Percentiles rank a stretch among this genome's conserved stretches.
Evolutionary conservation across 2,888 invertebrate genomes (phyloP).

Genomic region (Drosophila nigricruria): DNA sequence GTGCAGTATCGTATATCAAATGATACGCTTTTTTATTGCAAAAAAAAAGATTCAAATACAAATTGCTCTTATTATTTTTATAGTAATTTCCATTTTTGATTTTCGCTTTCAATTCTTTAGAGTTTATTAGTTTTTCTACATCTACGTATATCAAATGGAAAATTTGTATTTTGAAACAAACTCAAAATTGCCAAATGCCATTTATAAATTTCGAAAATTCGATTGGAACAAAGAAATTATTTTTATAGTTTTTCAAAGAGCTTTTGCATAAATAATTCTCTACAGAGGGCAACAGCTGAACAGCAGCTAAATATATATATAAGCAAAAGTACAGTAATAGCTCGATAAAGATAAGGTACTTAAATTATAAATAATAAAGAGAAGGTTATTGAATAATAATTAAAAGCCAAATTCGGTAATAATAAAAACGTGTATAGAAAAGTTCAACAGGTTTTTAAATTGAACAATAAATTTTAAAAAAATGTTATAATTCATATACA

Average conservation of each 20-base stretch:
- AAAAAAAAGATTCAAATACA: not conserved
- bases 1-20: constrained; percentile 5
- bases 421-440: too few relatives aligned
- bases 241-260: not conserved
- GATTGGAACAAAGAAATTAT: not conserved
- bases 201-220: not conserved
- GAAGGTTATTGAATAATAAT: too few relatives aligned
- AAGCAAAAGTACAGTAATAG: not conserved
- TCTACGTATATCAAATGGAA: not conserved
- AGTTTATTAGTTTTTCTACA: not conserved
- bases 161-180: not conserved
- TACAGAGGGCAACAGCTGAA: constrained; percentile 27
- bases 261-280: not conserved
- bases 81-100: not conserved
- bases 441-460: not conserved
- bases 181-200: not conserved
- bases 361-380: not conserved
- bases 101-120: not conserved
- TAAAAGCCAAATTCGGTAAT: too few relatives aligned
- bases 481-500: not conserved
- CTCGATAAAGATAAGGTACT: not conserved
- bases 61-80: not conserved
- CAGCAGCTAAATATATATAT: not conserved
- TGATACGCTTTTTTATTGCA: not conserved
- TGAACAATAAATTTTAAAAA: not conserved